These are phyloP conservation scores for Pongo abelii DNA, from an alignment of 2,113 vertebrate genomes.

Conservation along the genomic window DNA sequence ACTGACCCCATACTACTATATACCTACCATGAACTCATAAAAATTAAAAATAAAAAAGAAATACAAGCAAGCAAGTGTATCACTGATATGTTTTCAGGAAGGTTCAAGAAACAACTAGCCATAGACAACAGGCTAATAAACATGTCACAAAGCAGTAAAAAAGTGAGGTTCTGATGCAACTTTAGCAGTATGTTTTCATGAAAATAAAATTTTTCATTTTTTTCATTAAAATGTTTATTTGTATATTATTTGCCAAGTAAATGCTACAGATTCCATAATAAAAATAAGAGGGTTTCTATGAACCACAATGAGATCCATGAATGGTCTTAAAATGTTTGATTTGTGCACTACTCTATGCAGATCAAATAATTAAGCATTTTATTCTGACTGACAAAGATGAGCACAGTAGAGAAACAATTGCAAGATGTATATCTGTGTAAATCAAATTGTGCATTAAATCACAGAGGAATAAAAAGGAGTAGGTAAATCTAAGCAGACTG, in stretches of 20 bases:
- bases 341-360: not conserved
- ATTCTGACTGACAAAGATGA: not conserved
- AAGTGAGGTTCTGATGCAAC: rapidly evolving
- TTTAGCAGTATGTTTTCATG: rapidly evolving
- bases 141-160: rapidly evolving
- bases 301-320: not conserved
- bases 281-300: not conserved
- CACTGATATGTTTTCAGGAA: not conserved
- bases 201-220: not conserved
- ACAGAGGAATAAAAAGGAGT: not conserved
- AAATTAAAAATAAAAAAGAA: too few species aligned
- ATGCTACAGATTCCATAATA: not conserved
- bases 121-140: not conserved
- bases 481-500: not conserved
- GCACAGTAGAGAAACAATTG: not conserved
- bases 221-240: not conserved
- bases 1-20: too few species aligned
- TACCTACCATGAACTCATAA: too few species aligned
- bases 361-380: not conserved
- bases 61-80: too few species aligned
- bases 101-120: rapidly evolving
- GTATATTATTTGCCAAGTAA: not conserved
- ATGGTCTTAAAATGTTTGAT: not conserved
- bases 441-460: not conserved
- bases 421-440: rapidly evolving